phyloP scores from a whole-genome alignment of 1,140 invertebrate genomes.

The Nebria ingens region DNA sequence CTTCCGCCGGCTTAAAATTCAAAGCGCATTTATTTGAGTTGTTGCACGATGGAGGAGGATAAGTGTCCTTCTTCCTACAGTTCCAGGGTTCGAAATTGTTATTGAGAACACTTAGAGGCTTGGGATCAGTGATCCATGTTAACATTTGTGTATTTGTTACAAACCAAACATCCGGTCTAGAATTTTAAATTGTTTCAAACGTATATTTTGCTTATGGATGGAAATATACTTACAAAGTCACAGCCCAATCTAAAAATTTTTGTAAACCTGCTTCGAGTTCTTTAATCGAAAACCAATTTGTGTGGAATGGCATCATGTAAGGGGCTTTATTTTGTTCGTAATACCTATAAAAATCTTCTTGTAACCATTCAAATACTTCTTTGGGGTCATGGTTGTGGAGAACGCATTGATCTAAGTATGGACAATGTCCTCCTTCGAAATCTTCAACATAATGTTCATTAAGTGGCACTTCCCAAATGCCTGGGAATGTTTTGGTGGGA shows the following conservation, averaged over 20 bases:
- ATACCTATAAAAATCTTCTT: slow-evolving; percentile 79
- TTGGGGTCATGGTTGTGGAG: slow-evolving; percentile 78
- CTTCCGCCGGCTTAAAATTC: slow-evolving; percentile 61
- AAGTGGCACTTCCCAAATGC: slow-evolving; percentile 88
- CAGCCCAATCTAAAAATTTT: slow-evolving; percentile 77
- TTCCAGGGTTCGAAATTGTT: slow-evolving; percentile 74
- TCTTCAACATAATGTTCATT: slow-evolving; percentile 84
- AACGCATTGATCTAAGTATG: slow-evolving; percentile 87
- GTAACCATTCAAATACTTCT: slow-evolving; percentile 82
- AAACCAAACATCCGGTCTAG: slow-evolving; percentile 78
- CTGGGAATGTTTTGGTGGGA: slow-evolving; percentile 82
- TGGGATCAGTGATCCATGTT: slow-evolving; percentile 84
- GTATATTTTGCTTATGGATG: neutral
- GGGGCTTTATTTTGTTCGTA: slow-evolving; percentile 82
- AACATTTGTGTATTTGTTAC: slow-evolving; percentile 83
- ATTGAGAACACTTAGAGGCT: slow-evolving; percentile 52
- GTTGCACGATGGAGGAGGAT: slow-evolving; percentile 64
- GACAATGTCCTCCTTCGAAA: slow-evolving; percentile 84
- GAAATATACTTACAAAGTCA: slow-evolving; percentile 52
- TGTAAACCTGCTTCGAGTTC: slow-evolving; percentile 71
- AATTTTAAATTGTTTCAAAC: slow-evolving; percentile 17
- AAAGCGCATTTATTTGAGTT: slow-evolving; percentile 76
- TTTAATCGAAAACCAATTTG: slow-evolving; percentile 90
- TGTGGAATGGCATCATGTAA: slow-evolving; percentile 90
- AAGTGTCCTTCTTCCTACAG: slow-evolving; percentile 59